Conservation (phyloP, 1,140 invertebrate genomes). For the Pseudomyrmex cubaensis region DNA sequence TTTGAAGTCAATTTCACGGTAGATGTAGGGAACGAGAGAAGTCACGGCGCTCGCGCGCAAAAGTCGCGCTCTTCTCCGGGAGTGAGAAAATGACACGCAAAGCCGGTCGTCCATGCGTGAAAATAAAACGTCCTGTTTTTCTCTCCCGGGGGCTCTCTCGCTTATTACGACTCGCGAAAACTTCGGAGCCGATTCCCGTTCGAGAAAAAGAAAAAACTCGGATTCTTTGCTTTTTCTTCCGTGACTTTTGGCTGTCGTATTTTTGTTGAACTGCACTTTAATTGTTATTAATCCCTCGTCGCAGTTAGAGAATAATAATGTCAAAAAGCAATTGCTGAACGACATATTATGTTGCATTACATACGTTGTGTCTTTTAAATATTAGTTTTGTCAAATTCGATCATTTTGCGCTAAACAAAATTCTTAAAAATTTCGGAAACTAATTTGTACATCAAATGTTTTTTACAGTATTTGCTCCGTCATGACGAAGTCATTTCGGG, state of each 20-base stretch:
- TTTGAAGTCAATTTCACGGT: slow-evolving; percentile 61
- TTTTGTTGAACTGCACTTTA: slow-evolving; percentile 7
- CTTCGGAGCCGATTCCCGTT: not conserved
- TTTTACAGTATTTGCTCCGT: no score
- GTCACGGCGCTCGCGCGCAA: slow-evolving; percentile 50
- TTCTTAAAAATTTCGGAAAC: no score
- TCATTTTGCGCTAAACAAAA: no score
- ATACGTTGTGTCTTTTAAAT: not conserved
- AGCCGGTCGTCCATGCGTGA: slow-evolving; percentile 38
- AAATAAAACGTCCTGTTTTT: slow-evolving; percentile 56
- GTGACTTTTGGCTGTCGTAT: not conserved
- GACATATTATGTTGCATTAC: not conserved
- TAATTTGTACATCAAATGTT: no score
- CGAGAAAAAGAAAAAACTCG: not conserved
- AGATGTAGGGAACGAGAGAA: slow-evolving; percentile 54
- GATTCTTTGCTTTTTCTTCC: not conserved
- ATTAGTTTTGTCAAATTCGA: no score
- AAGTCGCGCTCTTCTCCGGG: slow-evolving; percentile 40
- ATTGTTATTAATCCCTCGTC: slow-evolving; percentile 10
- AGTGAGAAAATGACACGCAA: slow-evolving; percentile 61
- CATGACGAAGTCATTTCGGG: no score
- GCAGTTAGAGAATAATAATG: not conserved
- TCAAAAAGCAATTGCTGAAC: not conserved
- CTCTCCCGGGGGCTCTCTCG: slow-evolving; percentile 22
- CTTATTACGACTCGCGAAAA: slow-evolving; percentile 44